Evolutionary conservation across 64 coral and sea anemone species (phyloP), one percentile per base, ranked within the genome.

Genomic region (Montipora cactus): DNA sequence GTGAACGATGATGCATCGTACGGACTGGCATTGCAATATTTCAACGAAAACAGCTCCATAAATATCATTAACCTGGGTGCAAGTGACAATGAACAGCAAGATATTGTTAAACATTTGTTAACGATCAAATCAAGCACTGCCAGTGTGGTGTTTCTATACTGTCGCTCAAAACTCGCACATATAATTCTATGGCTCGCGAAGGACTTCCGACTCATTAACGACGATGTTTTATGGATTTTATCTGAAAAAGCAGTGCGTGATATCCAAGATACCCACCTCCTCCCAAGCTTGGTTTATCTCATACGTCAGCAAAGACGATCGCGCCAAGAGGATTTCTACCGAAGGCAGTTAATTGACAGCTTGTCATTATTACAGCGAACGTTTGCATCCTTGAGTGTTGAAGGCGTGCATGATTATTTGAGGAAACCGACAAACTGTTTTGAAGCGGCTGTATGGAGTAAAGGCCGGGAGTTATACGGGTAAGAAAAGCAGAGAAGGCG

Each of bases 221-320:
- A 95, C 15, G 44, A 85, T 7, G 81, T 82, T 68, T 83, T 95
- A 49, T 95, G 94, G 94, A 83, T 96, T 79, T 22, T 96, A n/a
- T 96, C 95, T 18, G 91, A 96, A 52, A 85, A 88, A 67, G 51
- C 93, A 53, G 59, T 96, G 11, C 22, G 67, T 47, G 53, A 80
- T 44, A 87, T 82, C 58, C 80, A 78, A 59, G 53, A 95, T 62
- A 15, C 79, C 7, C 89, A 92, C 81, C 85, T 57, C 15, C 77
- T 98, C 20, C 96, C 96, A 11, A 98, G 96, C n/a, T 57, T 83
- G 9, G 95, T 95, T 59, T 91, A 98, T 74, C 89, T 74, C 6
- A 89, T 95, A n/a, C 82, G 83, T 18, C 72, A 73, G 5, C 51
- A 92, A 16, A 86, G 79, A 44, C 87, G 1, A 19, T 61, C 83